Percentiles rank a stretch among this genome's conserved stretches.
phyloP scores from a whole-genome alignment of 2,113 vertebrate genomes.

The Pelecanoides urinatrix region DNA sequence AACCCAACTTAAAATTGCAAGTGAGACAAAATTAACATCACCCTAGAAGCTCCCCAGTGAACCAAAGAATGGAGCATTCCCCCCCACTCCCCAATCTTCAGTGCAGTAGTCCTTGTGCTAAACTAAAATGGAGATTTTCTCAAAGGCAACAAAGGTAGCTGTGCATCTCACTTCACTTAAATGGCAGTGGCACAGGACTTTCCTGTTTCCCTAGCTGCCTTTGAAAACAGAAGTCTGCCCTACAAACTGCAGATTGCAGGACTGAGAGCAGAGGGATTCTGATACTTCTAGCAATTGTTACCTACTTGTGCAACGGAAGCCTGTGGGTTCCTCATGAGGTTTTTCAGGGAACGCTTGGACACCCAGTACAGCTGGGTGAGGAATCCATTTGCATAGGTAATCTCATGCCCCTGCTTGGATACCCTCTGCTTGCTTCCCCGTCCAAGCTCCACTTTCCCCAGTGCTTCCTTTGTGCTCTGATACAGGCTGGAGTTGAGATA shows the following conservation, averaged over 20 bases:
- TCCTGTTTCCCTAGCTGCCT: background rate
- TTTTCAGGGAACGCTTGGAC: slow-evolving; percentile 65
- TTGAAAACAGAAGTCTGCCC: background rate
- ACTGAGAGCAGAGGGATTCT: background rate
- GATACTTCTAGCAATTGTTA: background rate
- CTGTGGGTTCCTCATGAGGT: slow-evolving; percentile 68
- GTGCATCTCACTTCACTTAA: background rate
- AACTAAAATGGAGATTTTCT: background rate
- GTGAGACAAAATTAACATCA: background rate
- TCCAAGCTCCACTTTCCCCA: slow-evolving; percentile 54
- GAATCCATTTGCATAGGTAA: slow-evolving; percentile 70
- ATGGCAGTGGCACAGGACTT: background rate
- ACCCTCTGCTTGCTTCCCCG: background rate
- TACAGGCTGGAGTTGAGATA: slow-evolving; percentile 59
- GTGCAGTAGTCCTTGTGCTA: background rate
- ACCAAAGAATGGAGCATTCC: background rate
- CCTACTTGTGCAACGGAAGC: slow-evolving; percentile 68
- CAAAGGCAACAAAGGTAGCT: background rate
- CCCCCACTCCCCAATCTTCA: background rate
- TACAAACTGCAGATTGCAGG: background rate
- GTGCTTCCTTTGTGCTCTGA: slow-evolving; percentile 23
- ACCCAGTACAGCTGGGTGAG: slow-evolving; percentile 68
- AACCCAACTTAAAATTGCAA: background rate
- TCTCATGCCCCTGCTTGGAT: slow-evolving; percentile 14
- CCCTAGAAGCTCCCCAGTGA: background rate